These are phyloP conservation scores for Scophthalmus maximus DNA, from an alignment of 2,113 vertebrate genomes.

Conservation along the genomic window DNA sequence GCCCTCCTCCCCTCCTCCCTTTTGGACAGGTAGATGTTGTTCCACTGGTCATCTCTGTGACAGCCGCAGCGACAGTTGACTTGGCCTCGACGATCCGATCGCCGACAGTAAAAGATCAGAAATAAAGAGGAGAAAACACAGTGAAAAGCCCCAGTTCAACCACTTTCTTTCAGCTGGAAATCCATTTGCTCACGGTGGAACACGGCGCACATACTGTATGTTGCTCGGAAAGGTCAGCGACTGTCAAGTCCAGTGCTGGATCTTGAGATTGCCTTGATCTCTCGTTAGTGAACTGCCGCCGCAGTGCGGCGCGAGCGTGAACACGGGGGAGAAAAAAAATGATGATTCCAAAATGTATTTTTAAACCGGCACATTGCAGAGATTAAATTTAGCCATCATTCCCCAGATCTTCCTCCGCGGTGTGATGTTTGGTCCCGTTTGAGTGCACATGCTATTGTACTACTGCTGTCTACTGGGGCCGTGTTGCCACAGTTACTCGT, in stretches of 20 bases:
- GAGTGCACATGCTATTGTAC: background rate
- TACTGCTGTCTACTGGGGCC: background rate
- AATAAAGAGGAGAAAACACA: background rate
- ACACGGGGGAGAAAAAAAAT: conserved; percentile 6
- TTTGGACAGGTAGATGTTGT: conserved; percentile 18
- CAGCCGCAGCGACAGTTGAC: conserved; percentile 11
- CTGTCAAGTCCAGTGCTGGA: conserved; percentile 12
- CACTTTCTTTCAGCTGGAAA: conserved; percentile 20
- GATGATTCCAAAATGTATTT: conserved; percentile 9
- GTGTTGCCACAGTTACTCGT: background rate
- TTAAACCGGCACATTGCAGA: background rate
- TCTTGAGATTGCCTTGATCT: conserved; percentile 24
- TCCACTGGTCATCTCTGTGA: conserved; percentile 19
- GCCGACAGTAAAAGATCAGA: conserved; percentile 21
- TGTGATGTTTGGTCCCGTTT: conserved; percentile 11
- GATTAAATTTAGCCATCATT: conserved; percentile 12
- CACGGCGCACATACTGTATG: background rate
- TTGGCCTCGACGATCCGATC: conserved; percentile 21
- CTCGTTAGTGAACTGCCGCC: conserved; percentile 7
- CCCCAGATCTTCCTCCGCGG: background rate
- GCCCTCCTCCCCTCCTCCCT: conserved; percentile 1
- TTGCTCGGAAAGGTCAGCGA: conserved; percentile 7
- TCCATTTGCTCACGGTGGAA: conserved; percentile 3
- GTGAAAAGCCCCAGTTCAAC: conserved; percentile 11
- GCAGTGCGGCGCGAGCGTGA: background rate